Conservation (phyloP, 2,113 vertebrate genomes). For the Epinephelus lanceolatus region DNA sequence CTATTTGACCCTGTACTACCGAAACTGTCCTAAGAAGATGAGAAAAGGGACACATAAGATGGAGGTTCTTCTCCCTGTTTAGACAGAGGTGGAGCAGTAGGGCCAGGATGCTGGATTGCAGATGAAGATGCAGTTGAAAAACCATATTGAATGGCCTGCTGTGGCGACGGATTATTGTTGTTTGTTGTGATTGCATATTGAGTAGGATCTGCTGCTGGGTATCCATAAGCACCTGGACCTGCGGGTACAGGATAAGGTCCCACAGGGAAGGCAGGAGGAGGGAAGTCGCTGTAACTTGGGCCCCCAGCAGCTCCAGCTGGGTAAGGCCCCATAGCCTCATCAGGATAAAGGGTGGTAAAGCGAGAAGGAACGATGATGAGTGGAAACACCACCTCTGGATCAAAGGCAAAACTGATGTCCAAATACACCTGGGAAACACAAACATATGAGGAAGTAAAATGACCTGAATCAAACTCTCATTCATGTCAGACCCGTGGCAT, state of each 20-base stretch:
- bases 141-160: neutral
- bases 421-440: constrained; percentile 73
- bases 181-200: constrained; percentile 1
- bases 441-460: neutral
- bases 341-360: neutral
- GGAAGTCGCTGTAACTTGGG: constrained; percentile 48
- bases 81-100: constrained; percentile 37
- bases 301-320: constrained; percentile 9
- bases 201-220: constrained; percentile 29
- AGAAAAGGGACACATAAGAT: no score
- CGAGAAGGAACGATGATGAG: constrained; percentile 61
- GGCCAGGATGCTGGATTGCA: neutral
- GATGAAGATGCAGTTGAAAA: neutral
- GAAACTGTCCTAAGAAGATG: no score
- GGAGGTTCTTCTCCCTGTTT: neutral
- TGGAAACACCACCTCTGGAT: constrained; percentile 74
- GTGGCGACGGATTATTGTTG: constrained; percentile 38
- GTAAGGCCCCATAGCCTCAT: constrained; percentile 5
- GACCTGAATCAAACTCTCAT: neutral
- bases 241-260: neutral
- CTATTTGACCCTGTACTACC: no score
- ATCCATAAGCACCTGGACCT: constrained; percentile 16
- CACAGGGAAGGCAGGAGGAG: constrained; percentile 9
- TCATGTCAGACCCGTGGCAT: neutral
- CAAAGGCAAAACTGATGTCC: constrained; percentile 73